Conservation (phyloP, 2,113 vertebrate species). For the Ginglymostoma cirratum region DNA sequence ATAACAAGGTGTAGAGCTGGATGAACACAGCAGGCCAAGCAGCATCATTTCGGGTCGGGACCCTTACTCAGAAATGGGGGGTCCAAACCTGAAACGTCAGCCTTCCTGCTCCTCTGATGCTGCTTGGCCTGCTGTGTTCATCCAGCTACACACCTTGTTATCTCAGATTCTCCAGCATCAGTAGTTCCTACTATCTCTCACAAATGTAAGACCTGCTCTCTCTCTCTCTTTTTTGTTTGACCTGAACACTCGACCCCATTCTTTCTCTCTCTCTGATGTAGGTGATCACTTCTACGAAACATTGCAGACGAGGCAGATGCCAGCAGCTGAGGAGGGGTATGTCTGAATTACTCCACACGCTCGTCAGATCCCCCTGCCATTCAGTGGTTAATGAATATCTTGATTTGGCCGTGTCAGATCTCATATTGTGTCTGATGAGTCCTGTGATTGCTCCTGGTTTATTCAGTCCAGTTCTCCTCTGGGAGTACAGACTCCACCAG, state of each 20-base stretch:
- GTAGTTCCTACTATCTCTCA: no score
- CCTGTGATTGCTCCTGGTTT: not conserved
- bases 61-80: no score
- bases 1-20: no score
- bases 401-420: not conserved
- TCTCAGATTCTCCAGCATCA: no score
- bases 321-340: not conserved
- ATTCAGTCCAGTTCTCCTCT: not conserved
- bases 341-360: not conserved
- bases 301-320: not conserved
- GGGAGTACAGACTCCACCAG: not conserved
- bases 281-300: not conserved
- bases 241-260: not conserved
- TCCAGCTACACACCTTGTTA: no score
- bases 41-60: no score
- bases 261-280: not conserved
- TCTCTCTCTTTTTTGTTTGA: not conserved
- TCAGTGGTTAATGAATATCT: no score
- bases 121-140: no score
- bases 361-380: accelerated
- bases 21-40: no score
- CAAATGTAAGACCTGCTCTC: no score
- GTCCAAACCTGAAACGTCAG: no score
- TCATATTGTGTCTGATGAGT: not conserved
- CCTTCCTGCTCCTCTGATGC: no score